Evolutionary conservation across 2,113 vertebrate genomes (phyloP).

Genomic region (Hyperoodon ampullatus): DNA sequence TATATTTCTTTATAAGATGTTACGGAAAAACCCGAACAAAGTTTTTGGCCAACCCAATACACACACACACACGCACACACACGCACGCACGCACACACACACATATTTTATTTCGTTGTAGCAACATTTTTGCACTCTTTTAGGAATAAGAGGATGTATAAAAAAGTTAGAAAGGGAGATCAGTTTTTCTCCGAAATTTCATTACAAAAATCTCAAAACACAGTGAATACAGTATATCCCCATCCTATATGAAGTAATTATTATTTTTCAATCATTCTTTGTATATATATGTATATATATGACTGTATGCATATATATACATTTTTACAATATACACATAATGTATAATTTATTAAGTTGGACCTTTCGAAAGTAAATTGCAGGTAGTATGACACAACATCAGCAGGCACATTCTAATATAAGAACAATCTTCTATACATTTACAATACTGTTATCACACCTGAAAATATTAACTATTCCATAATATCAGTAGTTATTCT

Average conservation of each 20-base stretch:
- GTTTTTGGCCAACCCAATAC: no score
- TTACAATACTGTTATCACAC: not conserved
- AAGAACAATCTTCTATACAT: not conserved
- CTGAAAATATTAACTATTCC: not conserved
- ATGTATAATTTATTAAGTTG: not conserved
- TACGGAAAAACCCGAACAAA: no score
- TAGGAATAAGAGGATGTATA: not conserved
- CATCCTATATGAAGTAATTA: not conserved
- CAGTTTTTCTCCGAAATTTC: not conserved
- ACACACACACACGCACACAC: no score
- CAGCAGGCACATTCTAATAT: not conserved
- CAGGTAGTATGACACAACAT: not conserved
- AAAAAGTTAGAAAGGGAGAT: not conserved
- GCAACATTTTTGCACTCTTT: not conserved
- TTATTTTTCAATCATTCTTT: not conserved
- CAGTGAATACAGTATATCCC: not conserved
- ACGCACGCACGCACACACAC: fast-evolving
- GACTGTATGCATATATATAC: not conserved
- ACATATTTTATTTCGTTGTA: not conserved
- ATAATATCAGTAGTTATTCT: not conserved
- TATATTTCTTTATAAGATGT: not conserved
- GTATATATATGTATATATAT: not conserved
- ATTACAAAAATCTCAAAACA: not conserved
- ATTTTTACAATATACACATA: not conserved
- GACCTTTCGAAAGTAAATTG: not conserved